These are phyloP conservation scores for Ostrea edulis DNA, from an alignment of 1,140 invertebrate species.

Conservation along the genomic window DNA sequence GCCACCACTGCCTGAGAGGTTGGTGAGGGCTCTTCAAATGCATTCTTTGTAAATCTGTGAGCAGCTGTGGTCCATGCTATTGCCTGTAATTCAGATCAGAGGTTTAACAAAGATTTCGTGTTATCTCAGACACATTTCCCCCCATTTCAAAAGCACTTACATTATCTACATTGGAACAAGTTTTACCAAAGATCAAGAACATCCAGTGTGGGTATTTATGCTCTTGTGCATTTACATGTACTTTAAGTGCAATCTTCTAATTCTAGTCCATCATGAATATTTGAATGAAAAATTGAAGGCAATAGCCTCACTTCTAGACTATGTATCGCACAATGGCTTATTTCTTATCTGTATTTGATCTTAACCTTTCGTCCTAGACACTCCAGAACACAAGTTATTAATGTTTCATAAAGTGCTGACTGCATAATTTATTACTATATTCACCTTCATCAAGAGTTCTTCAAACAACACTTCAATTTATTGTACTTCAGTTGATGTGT, in stretches of 20 bases:
- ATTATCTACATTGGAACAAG: not conserved
- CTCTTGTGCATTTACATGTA: not conserved
- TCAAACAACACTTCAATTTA: no score
- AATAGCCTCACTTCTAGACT: no score
- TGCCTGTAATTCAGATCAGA: slow-evolving; percentile 65
- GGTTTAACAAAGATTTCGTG: not conserved
- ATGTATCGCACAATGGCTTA: not conserved
- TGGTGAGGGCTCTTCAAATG: slow-evolving; percentile 64
- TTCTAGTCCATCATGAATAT: no score
- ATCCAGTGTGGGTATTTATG: not conserved
- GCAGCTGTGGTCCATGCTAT: slow-evolving; percentile 77
- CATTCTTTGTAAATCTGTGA: slow-evolving; percentile 75
- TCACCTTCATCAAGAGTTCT: not conserved
- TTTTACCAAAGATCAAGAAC: not conserved
- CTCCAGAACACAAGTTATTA: not conserved
- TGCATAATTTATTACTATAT: not conserved
- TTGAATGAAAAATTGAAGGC: no score
- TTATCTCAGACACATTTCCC: not conserved
- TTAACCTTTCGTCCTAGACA: not conserved
- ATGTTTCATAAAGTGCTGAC: not conserved
- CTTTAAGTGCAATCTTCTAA: no score
- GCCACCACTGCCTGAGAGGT: slow-evolving; percentile 25
- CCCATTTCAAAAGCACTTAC: not conserved
- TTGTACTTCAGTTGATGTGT: no score
- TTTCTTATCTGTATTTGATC: not conserved